Percentiles rank a stretch among this genome's conserved stretches.
phyloP scores from a whole-genome alignment of 2,797 vertebrate genomes.

The Delichon dasypus region DNA sequence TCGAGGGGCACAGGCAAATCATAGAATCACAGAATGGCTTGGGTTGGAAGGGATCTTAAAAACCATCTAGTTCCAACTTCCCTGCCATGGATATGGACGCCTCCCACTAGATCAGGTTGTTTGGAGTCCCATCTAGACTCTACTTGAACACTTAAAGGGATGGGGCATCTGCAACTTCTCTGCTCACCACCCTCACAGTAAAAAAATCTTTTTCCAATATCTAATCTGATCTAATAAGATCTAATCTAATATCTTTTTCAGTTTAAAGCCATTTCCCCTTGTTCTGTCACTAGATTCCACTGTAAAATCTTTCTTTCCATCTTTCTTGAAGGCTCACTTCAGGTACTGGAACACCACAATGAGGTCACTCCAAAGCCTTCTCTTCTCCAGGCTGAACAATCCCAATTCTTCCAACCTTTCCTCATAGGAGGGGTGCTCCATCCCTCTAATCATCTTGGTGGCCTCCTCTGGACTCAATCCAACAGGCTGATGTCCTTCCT shows the following conservation, averaged over 20 bases:
- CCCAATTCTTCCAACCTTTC: not conserved
- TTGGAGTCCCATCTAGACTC: not conserved
- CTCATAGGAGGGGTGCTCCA: rapidly evolving
- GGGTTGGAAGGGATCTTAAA: not conserved
- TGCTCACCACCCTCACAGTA: too few species aligned
- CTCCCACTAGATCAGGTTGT: not conserved
- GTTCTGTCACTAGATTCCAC: not conserved
- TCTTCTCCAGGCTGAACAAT: not conserved
- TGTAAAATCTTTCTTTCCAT: not conserved
- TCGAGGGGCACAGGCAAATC: not conserved
- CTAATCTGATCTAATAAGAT: too few species aligned
- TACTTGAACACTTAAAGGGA: not conserved
- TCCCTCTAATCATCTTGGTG: not conserved
- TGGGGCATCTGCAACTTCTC: not conserved
- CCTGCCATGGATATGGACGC: not conserved
- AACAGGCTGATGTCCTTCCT: not conserved
- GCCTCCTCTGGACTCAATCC: not conserved
- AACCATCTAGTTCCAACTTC: not conserved
- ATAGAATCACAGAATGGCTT: not conserved
- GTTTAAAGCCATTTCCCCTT: not conserved
- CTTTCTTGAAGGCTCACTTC: not conserved
- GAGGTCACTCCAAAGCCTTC: not conserved
- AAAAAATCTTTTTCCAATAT: not conserved
- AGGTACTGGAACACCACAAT: not conserved
- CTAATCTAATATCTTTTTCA: too few species aligned